phyloP scores from a whole-genome alignment of 2,113 vertebrate species.

The Euleptes europaea region DNA sequence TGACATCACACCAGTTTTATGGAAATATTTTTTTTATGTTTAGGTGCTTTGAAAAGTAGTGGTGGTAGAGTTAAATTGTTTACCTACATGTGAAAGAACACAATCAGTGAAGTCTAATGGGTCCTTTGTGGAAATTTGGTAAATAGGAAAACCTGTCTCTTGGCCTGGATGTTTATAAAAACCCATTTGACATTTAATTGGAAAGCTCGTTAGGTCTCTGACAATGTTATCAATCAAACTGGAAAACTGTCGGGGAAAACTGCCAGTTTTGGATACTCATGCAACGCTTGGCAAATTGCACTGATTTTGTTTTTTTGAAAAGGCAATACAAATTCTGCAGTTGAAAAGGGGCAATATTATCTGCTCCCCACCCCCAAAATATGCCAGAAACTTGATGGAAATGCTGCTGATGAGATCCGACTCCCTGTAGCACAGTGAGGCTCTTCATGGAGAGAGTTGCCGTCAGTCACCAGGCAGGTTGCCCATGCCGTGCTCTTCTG shows the following conservation, averaged over 20 bases:
- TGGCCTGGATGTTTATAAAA: neutral
- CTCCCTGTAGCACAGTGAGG: neutral
- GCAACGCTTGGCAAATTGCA: constrained; percentile 16
- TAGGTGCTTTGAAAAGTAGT: too few relatives aligned
- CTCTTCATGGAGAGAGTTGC: constrained; percentile 1
- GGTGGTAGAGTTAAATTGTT: too few relatives aligned
- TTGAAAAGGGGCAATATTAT: neutral
- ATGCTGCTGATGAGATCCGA: neutral
- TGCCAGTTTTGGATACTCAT: constrained; percentile 26
- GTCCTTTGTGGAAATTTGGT: too few relatives aligned
- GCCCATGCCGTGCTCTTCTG: constrained; percentile 14
- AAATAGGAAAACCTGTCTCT: neutral
- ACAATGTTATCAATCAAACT: constrained; percentile 17
- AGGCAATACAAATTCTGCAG: constrained; percentile 8
- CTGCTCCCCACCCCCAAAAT: neutral
- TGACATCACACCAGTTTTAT: too few relatives aligned
- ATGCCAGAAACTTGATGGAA: constrained; percentile 7
- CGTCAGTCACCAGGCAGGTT: neutral
- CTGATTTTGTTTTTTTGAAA: constrained; percentile 9
- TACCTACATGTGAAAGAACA: too few relatives aligned
- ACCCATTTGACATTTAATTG: constrained; percentile 29
- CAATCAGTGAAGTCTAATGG: too few relatives aligned
- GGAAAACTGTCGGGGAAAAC: constrained; percentile 17
- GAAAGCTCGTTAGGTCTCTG: constrained; percentile 29
- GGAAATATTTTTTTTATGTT: too few relatives aligned